A percentile compares a stretch with the other conserved stretches of the same genome.
Conservation (phyloP, 2,113 vertebrate species). For the Tychaedon coryphoeus region DNA sequence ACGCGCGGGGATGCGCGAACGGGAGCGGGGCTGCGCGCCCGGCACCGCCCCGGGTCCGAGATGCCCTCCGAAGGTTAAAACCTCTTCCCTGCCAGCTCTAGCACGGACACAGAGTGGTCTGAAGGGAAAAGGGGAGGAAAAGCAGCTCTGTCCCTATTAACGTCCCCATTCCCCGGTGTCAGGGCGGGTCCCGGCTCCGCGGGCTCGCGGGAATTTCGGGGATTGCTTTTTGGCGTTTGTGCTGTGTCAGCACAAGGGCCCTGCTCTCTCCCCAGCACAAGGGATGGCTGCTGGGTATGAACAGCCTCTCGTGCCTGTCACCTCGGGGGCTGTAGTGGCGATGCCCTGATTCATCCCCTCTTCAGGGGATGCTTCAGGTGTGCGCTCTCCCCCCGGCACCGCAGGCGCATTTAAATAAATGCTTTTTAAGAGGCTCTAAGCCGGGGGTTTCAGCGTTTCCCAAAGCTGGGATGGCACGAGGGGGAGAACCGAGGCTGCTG, state of each 20-base stretch:
- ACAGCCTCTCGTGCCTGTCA: conserved; percentile 7
- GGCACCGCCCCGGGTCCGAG: background rate
- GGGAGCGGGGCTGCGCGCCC: background rate
- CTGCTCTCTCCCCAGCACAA: background rate
- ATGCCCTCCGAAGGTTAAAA: background rate
- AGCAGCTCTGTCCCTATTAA: accelerated
- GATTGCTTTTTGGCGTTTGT: background rate
- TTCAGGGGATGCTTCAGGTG: conserved; percentile 33
- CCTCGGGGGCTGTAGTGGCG: background rate
- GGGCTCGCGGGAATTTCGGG: background rate
- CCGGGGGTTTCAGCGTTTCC: background rate
- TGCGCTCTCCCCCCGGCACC: background rate
- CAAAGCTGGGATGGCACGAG: background rate
- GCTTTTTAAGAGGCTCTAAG: background rate
- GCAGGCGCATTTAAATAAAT: background rate
- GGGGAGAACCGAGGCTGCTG: background rate
- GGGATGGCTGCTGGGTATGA: conserved; percentile 15
- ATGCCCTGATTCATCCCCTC: conserved; percentile 29
- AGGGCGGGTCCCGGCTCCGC: background rate
- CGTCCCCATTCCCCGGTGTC: accelerated
- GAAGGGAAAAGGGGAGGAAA: background rate
- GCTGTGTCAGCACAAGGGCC: conserved; percentile 55
- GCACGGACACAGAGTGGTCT: background rate
- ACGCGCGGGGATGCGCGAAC: background rate
- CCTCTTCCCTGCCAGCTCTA: background rate